Base-by-base conservation (phyloP, 1,140 invertebrate genomes). In the Euschistus heros region DNA sequence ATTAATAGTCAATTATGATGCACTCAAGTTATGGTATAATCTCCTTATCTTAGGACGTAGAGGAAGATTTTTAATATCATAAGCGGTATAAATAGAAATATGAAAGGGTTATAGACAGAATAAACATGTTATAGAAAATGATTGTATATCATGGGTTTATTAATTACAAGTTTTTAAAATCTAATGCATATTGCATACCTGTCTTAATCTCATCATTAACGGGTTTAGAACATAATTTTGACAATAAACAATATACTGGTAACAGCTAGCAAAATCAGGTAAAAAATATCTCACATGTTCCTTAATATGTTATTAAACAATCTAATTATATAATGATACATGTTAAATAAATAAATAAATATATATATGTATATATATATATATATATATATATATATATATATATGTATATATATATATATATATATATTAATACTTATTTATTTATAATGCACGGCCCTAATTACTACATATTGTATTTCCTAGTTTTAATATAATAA, bases 121-220 rank as follows among this genome's bases (percentile, higher is more conserved):
- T 37, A 37, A 37, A 37, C 33, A 37, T 37, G 33, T 37, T 37
- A 10, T 37, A 37, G 33, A 63, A 55, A 64, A 55, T 64, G 46
- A 65, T 65, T 65, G 64, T 54, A 59, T 65, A 65, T 65, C 64
- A 65, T 65, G 64, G 64, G 64, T 65, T 65, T 65, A 65, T 65
- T 64, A 64, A 54, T 64, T 64, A 54, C 63, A 54, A 54, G 24
- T 64, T 64, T 63, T 64, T 64, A 22, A 52, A 62, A 62, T 42
- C 61, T 62, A 62, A 62, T 62, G 37, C 30, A 33, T 65, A 55
- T 44, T 24, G 46, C 30, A 44, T 22, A 65, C 33, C 30, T 54
- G 50, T 54, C 33, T 57, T 26, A 57, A 20, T 42, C 37, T 52
- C 44, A 65, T 27, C 20, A 37, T 52, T 22, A 65, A 65, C 20